Conservation (phyloP, 2,888 invertebrate genomes). For the Andrena bucephala region DNA sequence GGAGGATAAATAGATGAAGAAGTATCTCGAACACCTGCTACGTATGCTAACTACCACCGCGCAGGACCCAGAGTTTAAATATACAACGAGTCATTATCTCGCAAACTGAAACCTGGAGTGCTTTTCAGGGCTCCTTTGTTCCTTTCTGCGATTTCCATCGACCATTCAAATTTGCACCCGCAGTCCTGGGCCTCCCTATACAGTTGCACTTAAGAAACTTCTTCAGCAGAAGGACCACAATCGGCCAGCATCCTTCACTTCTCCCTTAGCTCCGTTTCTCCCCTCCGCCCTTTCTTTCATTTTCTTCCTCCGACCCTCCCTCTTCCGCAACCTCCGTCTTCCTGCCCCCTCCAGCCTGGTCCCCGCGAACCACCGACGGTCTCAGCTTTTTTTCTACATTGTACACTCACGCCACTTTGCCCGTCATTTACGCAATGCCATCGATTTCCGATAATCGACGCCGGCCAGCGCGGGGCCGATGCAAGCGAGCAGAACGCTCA, state of each 20-base stretch:
- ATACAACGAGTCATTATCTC: neutral
- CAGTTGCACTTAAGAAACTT: neutral
- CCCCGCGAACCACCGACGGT: slow-evolving; percentile 8
- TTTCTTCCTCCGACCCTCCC: neutral
- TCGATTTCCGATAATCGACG: slow-evolving; percentile 76
- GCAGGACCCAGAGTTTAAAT: too few relatives aligned
- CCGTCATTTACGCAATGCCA: slow-evolving; percentile 72
- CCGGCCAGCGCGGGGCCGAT: slow-evolving; percentile 36
- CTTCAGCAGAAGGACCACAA: slow-evolving; percentile 11
- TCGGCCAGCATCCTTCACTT: slow-evolving; percentile 2
- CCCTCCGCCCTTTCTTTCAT: neutral
- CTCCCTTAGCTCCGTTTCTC: neutral
- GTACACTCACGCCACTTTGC: slow-evolving; percentile 65
- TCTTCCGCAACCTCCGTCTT: neutral
- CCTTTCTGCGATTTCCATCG: neutral
- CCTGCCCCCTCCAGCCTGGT: neutral
- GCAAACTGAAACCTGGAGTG: neutral
- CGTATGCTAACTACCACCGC: too few relatives aligned
- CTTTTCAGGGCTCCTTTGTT: neutral
- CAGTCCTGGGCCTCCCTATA: neutral
- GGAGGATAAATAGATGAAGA: slow-evolving; percentile 2
- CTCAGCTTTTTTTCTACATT: slow-evolving; percentile 30
- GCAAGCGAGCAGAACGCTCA: slow-evolving; percentile 72
- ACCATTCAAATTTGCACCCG: neutral
- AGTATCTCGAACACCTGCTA: neutral